phyloP scores from a whole-genome alignment of 2,797 vertebrate species.

The Mallotus villosus region DNA sequence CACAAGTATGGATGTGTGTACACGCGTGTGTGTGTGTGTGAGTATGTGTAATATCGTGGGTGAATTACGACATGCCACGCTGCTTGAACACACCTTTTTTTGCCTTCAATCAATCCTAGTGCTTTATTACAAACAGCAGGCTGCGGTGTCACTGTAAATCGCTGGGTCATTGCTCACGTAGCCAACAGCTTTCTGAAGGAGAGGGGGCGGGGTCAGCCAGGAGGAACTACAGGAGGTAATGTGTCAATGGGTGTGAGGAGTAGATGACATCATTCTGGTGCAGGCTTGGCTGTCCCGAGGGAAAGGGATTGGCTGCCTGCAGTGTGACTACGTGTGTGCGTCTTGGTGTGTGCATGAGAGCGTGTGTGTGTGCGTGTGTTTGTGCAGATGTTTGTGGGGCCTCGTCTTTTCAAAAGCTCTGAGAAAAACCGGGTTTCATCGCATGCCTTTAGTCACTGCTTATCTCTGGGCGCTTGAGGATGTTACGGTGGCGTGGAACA shows the following conservation, averaged over 20 bases:
- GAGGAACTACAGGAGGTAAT: neutral
- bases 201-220: slow-evolving; percentile 10
- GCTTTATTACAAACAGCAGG: slow-evolving; percentile 55
- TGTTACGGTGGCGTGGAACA: neutral
- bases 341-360: neutral
- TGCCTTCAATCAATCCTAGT: slow-evolving; percentile 47
- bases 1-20: slow-evolving; percentile 8
- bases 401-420: neutral
- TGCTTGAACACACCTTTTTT: slow-evolving; percentile 50
- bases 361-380: neutral
- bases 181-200: slow-evolving; percentile 52
- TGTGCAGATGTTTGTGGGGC: neutral
- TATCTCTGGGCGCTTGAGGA: neutral
- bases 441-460: neutral
- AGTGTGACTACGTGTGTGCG: neutral
- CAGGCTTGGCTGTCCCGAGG: neutral
- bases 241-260: neutral
- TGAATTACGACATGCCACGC: slow-evolving; percentile 39
- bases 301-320: neutral
- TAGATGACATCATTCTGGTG: neutral
- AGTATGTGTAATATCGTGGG: neutral
- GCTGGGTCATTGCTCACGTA: slow-evolving; percentile 50
- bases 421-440: neutral
- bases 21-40: slow-evolving; percentile 23
- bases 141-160: slow-evolving; percentile 56